These are phyloP conservation scores for Volucella inanis DNA, from an alignment of 2,888 invertebrate species.

Conservation along the genomic window DNA sequence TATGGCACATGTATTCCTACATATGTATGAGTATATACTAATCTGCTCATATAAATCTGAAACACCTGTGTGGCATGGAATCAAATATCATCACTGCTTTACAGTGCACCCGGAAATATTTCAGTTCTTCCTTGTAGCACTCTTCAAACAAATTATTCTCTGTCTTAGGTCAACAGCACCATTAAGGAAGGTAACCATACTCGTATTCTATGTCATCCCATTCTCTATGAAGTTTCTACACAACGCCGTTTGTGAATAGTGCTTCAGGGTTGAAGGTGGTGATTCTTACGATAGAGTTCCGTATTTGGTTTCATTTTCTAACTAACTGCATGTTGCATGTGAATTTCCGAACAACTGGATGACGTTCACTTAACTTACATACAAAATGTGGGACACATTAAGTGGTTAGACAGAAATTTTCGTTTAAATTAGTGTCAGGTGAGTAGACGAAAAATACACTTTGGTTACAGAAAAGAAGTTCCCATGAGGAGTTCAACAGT, in stretches of 20 bases:
- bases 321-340: conserved; percentile 35
- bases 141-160: conserved; percentile 33
- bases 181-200: conserved; percentile 22
- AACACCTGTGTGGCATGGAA: background rate
- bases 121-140: conserved; percentile 1
- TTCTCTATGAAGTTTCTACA: background rate
- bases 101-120: conserved; percentile 23
- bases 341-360: background rate
- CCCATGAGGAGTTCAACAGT: no score
- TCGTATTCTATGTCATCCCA: background rate
- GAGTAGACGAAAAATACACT: background rate
- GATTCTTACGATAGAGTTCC: conserved; percentile 21
- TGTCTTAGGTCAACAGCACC: conserved; percentile 46
- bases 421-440: conserved; percentile 3
- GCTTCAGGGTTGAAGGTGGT: conserved; percentile 19
- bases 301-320: conserved; percentile 29
- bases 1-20: no score
- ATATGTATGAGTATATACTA: no score
- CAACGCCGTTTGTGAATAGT: conserved; percentile 20
- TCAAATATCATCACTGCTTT: background rate
- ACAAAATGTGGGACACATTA: conserved; percentile 20
- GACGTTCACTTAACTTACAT: conserved; percentile 27
- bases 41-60: no score
- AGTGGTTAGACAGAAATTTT: background rate
- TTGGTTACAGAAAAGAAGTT: no score